Conservation (phyloP, 2,113 vertebrate genomes). For the Lophotis ruficrista region DNA sequence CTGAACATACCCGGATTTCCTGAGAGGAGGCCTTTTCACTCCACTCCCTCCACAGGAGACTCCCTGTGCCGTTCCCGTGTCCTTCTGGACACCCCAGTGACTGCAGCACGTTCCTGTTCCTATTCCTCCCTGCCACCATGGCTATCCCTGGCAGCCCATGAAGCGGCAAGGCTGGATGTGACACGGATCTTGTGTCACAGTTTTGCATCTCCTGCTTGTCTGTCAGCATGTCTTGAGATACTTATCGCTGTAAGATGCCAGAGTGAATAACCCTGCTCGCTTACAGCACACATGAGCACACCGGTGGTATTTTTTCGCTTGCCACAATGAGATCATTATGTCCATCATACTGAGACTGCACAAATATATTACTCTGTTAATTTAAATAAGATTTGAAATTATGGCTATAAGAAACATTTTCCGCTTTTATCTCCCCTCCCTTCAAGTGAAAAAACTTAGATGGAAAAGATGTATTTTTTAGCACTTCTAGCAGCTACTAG, state of each 20-base stretch:
- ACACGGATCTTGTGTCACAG: not conserved
- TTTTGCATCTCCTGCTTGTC: not conserved
- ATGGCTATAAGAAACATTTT: not conserved
- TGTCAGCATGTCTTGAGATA: not conserved
- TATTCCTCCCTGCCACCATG: rapidly evolving
- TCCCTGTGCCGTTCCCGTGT: not conserved
- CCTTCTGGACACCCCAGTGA: not conserved
- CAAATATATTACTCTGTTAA: not conserved
- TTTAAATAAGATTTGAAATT: not conserved
- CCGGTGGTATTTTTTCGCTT: not conserved
- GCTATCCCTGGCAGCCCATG: not conserved
- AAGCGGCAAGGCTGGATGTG: not conserved
- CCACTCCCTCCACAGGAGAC: rapidly evolving
- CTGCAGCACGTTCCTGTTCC: rapidly evolving
- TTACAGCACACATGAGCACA: not conserved
- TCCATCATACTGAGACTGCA: not conserved
- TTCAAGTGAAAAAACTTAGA: not conserved
- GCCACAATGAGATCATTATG: not conserved
- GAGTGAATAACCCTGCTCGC: not conserved
- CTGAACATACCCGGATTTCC: not conserved
- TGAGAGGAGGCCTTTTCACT: not conserved
- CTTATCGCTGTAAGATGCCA: not conserved
- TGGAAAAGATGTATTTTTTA: not conserved
- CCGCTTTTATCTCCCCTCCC: not conserved
- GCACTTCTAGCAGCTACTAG: not conserved